Base-by-base conservation (phyloP, 2,113 vertebrate species). In the Ariopsis seemanni region DNA sequence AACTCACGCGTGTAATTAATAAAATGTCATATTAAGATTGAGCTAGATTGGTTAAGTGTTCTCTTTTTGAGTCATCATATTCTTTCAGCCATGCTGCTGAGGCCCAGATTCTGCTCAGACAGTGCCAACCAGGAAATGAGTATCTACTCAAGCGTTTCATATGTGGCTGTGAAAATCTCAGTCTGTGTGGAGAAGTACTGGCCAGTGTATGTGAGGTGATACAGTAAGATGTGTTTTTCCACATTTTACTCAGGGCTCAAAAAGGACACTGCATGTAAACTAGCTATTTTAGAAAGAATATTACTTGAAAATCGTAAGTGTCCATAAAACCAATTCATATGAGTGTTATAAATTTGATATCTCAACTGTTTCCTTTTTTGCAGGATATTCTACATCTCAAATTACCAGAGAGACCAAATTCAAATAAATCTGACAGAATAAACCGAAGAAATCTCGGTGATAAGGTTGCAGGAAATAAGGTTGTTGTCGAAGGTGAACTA, bases 31-130 rank as follows among this genome's bases (percentile, higher is more conserved):
- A 52, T 14, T 52, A 52, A 52, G 22, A 52, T n/a, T n/a, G 69
- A 8, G 5, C 14, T 71, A 71, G 30, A 42, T 71, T 48, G 6
- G 17, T 48, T 34, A 74, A 42, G 34, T 74, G 42, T 74, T 42
- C 7, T 77, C 7, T 50, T 52, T 77, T 7, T 52, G 50, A 14
- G 12, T 78, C 25, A 78, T 50, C 18, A 22, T 55, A 57, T 57
- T 55, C 55, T 81, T 86, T 50, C 83, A 94, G 92, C 3, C 90
- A 79, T 86, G 82, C 90, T 25, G 86, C 84, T 74, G 91, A 91
- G 2, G 91, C 90, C 75, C 91, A 91, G 91, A 74, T 86, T 84
- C 63, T 92, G 77, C 82, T 94, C 79, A 92, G 71, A 87, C 89
- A 60, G 86, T 71, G 89, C 60, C 82, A 89, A 83, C 84, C 85